phyloP scores from a whole-genome alignment of 2,113 vertebrate species.

The Tautogolabrus adspersus region DNA sequence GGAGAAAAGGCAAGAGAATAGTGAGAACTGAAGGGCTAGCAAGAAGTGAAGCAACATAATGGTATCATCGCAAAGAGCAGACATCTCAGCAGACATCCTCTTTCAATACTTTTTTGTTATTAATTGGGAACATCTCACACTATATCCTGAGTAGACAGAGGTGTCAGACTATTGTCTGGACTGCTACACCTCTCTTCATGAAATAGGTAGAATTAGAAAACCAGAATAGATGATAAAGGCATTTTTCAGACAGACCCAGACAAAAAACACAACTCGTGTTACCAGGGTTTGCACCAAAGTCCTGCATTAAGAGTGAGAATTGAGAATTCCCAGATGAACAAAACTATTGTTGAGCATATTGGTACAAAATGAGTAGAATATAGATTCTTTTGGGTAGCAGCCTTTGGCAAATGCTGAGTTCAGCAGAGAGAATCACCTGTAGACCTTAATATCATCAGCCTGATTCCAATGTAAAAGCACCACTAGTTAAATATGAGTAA shows the following conservation, averaged over 20 bases:
- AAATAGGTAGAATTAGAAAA: constrained; percentile 6
- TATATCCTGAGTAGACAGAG: constrained; percentile 2
- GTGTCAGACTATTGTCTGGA: constrained; percentile 28
- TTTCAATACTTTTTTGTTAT: constrained; percentile 17
- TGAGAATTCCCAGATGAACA: neutral
- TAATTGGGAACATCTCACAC: constrained; percentile 17
- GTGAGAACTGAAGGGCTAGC: constrained; percentile 27
- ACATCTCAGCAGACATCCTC: constrained; percentile 7
- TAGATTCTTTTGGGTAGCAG: neutral
- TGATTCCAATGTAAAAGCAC: neutral
- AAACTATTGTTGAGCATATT: neutral
- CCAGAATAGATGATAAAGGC: constrained; percentile 5
- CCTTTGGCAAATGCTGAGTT: neutral
- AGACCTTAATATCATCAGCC: neutral
- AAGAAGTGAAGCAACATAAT: constrained; percentile 26
- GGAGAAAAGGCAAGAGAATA: constrained; percentile 21
- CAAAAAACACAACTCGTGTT: neutral
- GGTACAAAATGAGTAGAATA: neutral
- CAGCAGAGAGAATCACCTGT: neutral
- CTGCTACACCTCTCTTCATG: neutral
- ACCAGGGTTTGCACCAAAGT: too few species aligned
- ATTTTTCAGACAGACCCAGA: neutral
- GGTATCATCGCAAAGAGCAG: constrained; percentile 31
- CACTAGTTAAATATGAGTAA: neutral
- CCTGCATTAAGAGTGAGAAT: neutral